These are phyloP conservation scores for Martes martes DNA, from an alignment of 2,113 vertebrate species.

Conservation along the genomic window DNA sequence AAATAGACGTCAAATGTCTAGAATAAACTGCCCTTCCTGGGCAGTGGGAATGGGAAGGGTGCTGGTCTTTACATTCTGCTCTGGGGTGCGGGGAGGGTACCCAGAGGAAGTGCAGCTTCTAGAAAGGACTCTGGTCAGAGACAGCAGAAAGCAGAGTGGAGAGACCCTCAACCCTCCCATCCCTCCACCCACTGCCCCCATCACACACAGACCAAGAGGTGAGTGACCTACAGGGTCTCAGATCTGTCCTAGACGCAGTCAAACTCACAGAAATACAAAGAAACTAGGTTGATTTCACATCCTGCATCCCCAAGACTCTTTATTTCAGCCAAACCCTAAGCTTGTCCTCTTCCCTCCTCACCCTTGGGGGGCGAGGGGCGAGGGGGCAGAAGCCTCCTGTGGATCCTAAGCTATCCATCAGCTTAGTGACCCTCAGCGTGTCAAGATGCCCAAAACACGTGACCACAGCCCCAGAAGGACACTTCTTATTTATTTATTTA, in stretches of 20 bases:
- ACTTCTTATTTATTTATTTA: no score
- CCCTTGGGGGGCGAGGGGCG: not conserved
- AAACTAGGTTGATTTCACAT: not conserved
- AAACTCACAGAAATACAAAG: not conserved
- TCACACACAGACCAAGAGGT: not conserved
- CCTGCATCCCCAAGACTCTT: not conserved
- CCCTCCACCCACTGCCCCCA: not conserved
- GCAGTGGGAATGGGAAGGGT: not conserved
- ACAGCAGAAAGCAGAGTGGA: not conserved
- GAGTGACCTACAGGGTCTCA: not conserved
- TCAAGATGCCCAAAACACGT: not conserved
- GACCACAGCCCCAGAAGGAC: no score
- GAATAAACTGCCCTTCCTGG: not conserved
- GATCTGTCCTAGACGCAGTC: not conserved
- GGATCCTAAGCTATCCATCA: not conserved
- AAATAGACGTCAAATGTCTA: not conserved
- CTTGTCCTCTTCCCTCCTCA: not conserved
- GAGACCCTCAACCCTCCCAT: not conserved
- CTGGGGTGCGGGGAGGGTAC: fast-evolving
- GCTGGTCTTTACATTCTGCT: not conserved
- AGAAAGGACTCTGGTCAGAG: not conserved
- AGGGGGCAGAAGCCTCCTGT: not conserved
- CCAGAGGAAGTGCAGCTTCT: not conserved
- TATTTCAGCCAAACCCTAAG: not conserved
- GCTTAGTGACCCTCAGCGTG: not conserved